Base-by-base conservation (phyloP, 2,113 vertebrate species). In the Naja naja region DNA sequence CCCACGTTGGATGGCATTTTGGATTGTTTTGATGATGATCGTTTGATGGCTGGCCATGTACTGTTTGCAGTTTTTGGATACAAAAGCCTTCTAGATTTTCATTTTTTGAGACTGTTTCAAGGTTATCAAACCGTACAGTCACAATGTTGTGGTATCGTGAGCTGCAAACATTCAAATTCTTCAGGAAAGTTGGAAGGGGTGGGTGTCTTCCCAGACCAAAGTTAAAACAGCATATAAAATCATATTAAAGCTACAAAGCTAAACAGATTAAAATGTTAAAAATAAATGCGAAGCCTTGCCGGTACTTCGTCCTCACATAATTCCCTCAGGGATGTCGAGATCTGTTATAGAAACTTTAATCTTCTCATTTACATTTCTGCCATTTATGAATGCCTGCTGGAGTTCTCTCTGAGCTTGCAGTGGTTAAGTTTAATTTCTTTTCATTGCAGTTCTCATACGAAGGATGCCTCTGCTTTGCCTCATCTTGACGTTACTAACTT, bases 401-500 rank as follows among this genome's bases (percentile, higher is more conserved):
- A 49, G 30, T 23, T 34, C 3, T 49, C 56, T 27, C 25, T 11
- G 3, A 55, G 49, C 25, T 89, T n/a, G 5, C 34, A 56, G 2
- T 94, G 93, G 93, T 95, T 96, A 69, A 3, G 39, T n/a, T 92
- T 85, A 55, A 0, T 18, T 94, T 9, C 6, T 91, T 85, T 93
- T 92, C 39, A 56, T 89, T 90, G 0, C 94, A 99, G 99, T 45
- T 98, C 98, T 0, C 94, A 97, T 22, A 94, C 95, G 94, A 99
- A 99, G 96, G 99, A 99, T 7, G 47, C 96, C 0, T 98, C 98
- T 94, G 97, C 98, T 0, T 96, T 98, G 60, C 98, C 98, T 87
- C 95, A 97, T 91, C 97, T 99, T 95, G 99, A 99, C 34, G 98
- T 98, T n/a, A 97, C 98, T 85, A 98, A 98, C 93, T 96, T 99